Percentiles rank a stretch among this genome's conserved stretches.
These are phyloP conservation scores for Notodonta ziczac DNA, from an alignment of 2,888 invertebrate genomes.

Conservation along the genomic window DNA sequence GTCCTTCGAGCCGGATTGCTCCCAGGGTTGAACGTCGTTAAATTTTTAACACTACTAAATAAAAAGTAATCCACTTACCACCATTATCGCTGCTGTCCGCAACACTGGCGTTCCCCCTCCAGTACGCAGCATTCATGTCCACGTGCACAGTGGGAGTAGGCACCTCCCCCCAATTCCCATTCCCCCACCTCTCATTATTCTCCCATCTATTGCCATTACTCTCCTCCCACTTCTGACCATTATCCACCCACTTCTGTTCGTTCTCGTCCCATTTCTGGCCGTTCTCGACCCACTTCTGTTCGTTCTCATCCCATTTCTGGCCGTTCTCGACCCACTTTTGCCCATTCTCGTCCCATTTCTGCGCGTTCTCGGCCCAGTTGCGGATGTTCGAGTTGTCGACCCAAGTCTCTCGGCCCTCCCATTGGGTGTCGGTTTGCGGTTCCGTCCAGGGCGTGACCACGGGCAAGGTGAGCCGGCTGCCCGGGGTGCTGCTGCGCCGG, in stretches of 20 bases:
- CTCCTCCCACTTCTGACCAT: constrained; percentile 43
- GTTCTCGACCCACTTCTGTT: constrained; percentile 56
- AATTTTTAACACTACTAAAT: too few relatives aligned
- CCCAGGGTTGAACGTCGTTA: too few relatives aligned
- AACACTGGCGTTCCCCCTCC: constrained; percentile 75
- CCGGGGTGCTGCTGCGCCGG: constrained; percentile 72
- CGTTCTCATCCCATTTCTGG: constrained; percentile 60
- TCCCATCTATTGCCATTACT: constrained; percentile 66
- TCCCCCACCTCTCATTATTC: constrained; percentile 60
- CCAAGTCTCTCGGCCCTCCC: constrained; percentile 69
- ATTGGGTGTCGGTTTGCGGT: constrained; percentile 48
- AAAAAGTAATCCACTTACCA: constrained; percentile 44
- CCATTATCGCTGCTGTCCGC: constrained; percentile 82
- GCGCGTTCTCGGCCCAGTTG: constrained; percentile 70
- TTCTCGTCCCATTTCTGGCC: constrained; percentile 49
- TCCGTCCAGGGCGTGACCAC: constrained; percentile 53
- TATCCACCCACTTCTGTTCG: constrained; percentile 51
- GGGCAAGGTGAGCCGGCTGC: constrained; percentile 67
- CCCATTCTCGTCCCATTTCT: constrained; percentile 58
- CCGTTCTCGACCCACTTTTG: constrained; percentile 54
- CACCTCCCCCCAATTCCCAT: constrained; percentile 73
- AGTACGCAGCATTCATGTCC: constrained; percentile 73
- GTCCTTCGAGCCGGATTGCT: too few relatives aligned
- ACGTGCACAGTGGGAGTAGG: constrained; percentile 77
- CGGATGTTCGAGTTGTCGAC: constrained; percentile 68